Evolutionary conservation across 2,797 vertebrate species (phyloP).

Genomic region (Buceros bicornis): DNA sequence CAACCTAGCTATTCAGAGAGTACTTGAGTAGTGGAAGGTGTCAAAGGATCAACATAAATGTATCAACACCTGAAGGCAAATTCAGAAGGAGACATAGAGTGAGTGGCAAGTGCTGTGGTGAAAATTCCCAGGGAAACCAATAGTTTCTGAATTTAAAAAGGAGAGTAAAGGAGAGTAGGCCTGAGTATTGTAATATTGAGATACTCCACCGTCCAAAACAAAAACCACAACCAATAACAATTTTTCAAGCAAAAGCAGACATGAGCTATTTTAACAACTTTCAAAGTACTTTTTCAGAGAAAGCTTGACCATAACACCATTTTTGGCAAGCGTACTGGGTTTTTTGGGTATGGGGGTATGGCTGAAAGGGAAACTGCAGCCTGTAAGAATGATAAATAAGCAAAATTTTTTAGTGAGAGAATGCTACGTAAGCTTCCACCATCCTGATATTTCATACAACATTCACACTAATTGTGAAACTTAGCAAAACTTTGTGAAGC

Average conservation of each 20-base stretch:
- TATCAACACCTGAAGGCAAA: neutral
- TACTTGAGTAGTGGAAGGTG: neutral
- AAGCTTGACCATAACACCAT: neutral
- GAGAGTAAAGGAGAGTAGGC: neutral
- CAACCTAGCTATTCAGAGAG: neutral
- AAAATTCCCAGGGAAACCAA: neutral
- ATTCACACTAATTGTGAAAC: neutral
- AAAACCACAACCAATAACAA: neutral
- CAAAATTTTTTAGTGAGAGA: neutral
- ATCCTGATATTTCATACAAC: neutral
- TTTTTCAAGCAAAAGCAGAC: neutral
- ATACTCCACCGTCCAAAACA: neutral
- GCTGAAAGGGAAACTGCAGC: neutral
- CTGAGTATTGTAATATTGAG: neutral
- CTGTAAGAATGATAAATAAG: neutral
- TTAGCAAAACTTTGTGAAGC: neutral
- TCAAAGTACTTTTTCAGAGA: neutral
- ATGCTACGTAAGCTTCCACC: neutral
- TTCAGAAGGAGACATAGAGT: neutral
- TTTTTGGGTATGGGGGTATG: rapidly evolving
- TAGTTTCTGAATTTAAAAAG: neutral
- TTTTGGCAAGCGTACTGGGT: neutral
- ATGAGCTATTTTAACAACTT: neutral
- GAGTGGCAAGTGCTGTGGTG: neutral
- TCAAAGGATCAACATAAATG: neutral